phyloP scores from a whole-genome alignment of 1,140 invertebrate species.

The Temnothorax curvispinosus region DNA sequence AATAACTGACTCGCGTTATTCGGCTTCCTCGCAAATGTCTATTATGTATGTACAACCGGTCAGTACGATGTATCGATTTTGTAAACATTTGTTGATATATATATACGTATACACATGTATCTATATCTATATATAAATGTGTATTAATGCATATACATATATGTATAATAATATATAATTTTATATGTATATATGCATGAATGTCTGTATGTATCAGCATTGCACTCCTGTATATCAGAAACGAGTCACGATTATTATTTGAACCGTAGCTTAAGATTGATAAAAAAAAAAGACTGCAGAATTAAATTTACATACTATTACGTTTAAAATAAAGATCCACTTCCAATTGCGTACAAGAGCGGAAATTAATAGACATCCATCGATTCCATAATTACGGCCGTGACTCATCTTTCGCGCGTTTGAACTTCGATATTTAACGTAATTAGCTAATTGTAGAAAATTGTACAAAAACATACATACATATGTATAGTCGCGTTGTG shows the following conservation, averaged over 20 bases:
- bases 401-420: background rate
- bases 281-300: background rate
- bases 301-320: background rate
- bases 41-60: background rate
- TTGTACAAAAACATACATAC: background rate
- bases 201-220: background rate
- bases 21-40: background rate
- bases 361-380: background rate
- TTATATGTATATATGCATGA: no score
- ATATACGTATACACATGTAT: background rate
- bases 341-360: background rate
- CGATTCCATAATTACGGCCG: background rate
- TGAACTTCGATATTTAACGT: background rate
- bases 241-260: constrained; percentile 5
- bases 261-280: background rate
- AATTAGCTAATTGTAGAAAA: constrained; percentile 14
- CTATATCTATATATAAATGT: background rate
- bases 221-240: background rate
- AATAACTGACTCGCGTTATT: background rate
- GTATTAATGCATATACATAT: background rate
- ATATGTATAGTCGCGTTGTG: background rate
- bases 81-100: background rate
- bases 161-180: background rate
- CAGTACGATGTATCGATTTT: background rate
- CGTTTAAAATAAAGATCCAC: background rate